These are phyloP conservation scores for Phoxinus dragarum DNA, from an alignment of 2,797 vertebrate genomes.

Conservation along the genomic window DNA sequence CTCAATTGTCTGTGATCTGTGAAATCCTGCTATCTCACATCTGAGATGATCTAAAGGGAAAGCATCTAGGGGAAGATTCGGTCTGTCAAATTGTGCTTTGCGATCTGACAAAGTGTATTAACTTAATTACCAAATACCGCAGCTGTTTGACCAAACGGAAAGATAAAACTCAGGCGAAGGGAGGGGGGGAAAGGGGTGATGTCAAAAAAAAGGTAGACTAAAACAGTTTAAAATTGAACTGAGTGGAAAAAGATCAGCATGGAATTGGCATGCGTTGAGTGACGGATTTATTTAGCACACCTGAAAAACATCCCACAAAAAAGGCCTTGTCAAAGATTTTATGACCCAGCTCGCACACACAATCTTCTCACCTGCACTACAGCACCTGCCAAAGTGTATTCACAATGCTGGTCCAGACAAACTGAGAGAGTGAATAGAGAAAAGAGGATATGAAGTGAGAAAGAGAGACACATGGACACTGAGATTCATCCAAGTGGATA, in stretches of 20 bases:
- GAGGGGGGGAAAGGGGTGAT: neutral
- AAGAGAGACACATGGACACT: constrained; percentile 30
- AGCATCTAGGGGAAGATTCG: constrained; percentile 22
- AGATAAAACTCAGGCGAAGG: neutral
- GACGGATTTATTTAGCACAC: constrained; percentile 3
- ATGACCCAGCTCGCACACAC: constrained; percentile 12
- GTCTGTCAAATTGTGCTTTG: constrained; percentile 3
- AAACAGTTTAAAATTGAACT: neutral
- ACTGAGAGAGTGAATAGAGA: constrained; percentile 34
- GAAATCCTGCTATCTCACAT: constrained; percentile 14
- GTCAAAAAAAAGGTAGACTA: neutral
- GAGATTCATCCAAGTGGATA: constrained; percentile 43
- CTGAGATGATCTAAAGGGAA: constrained; percentile 38
- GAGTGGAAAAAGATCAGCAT: neutral
- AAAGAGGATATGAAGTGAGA: constrained; percentile 29
- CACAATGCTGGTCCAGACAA: neutral
- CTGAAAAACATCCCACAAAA: constrained; percentile 9
- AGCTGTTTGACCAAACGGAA: constrained; percentile 34
- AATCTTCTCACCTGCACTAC: constrained; percentile 5
- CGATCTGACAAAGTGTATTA: constrained; percentile 7
- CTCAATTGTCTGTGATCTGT: neutral
- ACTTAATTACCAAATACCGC: constrained; percentile 27
- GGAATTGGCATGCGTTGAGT: neutral
- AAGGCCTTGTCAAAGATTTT: neutral
- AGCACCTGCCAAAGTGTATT: constrained; percentile 20